These are phyloP conservation scores for Porites lutea DNA, from an alignment of 64 coral and sea anemone species.

Conservation along the genomic window DNA sequence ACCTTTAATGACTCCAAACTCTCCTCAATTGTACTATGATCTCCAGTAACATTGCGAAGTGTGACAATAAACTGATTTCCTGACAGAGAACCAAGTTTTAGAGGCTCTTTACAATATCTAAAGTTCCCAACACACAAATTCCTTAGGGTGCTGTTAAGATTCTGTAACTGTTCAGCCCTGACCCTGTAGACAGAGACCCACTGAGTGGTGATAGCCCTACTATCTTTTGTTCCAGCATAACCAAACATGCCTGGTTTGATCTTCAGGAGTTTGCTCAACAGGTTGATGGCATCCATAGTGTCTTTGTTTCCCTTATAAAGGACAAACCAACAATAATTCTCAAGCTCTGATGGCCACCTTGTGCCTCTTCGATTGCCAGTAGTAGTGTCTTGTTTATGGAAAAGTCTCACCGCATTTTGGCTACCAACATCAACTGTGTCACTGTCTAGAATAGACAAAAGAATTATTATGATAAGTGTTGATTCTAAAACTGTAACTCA, in stretches of 20 bases:
- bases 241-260: conserved; percentile 77
- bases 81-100: conserved; percentile 85
- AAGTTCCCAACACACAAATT: conserved; percentile 90
- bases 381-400: conserved; percentile 16
- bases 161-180: conserved; percentile 61
- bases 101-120: conserved; percentile 71
- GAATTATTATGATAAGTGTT: no score
- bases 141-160: conserved; percentile 72
- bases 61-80: conserved; percentile 92
- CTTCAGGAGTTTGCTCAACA: conserved; percentile 87
- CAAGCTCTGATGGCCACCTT: conserved; percentile 74
- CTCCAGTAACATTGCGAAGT: conserved; percentile 74
- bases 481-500: no score
- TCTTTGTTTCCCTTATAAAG: conserved; percentile 99
- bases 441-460: conserved; percentile 44
- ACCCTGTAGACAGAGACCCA: conserved; percentile 80
- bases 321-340: conserved; percentile 87
- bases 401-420: conserved; percentile 89
- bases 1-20: conserved; percentile 80
- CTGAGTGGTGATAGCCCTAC: conserved; percentile 85
- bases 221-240: conserved; percentile 97
- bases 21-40: conserved; percentile 51
- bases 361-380: conserved; percentile 53
- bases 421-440: conserved; percentile 80
- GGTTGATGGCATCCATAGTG: conserved; percentile 97